These are phyloP conservation scores for Polyergus mexicanus DNA, from an alignment of 1,140 invertebrate species.

Conservation along the genomic window DNA sequence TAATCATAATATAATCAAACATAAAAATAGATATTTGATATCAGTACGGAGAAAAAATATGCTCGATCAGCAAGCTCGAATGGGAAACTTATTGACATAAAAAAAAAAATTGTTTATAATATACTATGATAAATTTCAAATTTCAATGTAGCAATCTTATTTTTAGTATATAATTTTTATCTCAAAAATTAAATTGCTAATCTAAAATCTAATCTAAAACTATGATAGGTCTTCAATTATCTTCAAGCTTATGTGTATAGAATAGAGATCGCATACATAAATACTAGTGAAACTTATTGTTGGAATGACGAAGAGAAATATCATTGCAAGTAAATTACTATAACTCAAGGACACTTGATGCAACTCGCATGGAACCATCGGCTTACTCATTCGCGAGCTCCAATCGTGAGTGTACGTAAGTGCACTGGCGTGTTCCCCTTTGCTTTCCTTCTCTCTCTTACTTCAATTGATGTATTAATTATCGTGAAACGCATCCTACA, in stretches of 20 bases:
- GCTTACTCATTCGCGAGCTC: background rate
- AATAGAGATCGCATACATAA: too few species aligned
- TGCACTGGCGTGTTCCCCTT: background rate
- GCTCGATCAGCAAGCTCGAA: background rate
- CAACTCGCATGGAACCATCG: background rate
- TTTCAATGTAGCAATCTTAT: background rate
- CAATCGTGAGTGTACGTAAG: background rate
- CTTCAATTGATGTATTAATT: slow-evolving; percentile 71
- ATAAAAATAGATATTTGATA: background rate
- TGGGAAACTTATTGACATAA: background rate
- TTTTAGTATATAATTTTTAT: too few species aligned
- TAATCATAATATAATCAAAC: background rate
- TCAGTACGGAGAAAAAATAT: background rate
- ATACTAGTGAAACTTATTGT: too few species aligned
- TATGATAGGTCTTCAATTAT: background rate
- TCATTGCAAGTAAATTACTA: background rate
- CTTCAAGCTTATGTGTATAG: too few species aligned
- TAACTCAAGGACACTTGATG: slow-evolving; percentile 7
- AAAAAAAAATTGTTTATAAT: too few species aligned
- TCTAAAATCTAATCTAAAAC: background rate
- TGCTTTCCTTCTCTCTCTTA: slow-evolving; percentile 11
- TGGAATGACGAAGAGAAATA: background rate
- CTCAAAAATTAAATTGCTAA: background rate
- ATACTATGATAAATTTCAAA: background rate
- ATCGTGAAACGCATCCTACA: slow-evolving; percentile 65